A percentile compares a stretch with the other conserved stretches of the same genome.
Evolutionary conservation across 2,888 invertebrate genomes (phyloP).

Genomic region (Quadriops clusia): DNA sequence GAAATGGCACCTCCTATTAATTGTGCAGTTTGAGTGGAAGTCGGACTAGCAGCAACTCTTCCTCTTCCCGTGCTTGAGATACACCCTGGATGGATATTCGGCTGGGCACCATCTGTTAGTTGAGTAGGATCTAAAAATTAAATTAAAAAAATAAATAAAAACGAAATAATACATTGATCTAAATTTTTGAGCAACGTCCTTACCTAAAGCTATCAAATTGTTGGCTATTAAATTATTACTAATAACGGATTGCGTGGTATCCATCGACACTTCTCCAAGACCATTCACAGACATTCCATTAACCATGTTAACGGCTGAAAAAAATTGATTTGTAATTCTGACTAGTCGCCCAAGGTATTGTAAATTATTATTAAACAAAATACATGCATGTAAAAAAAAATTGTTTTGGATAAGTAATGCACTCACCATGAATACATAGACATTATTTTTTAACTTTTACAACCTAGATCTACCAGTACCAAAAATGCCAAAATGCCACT

Average conservation of each 20-base stretch:
- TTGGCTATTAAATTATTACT: constrained; percentile 40
- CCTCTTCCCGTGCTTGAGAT: constrained; percentile 52
- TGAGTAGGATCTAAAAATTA: constrained; percentile 30
- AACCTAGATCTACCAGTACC: no score
- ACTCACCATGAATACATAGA: no score
- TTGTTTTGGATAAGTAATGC: no score
- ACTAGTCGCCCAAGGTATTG: background rate
- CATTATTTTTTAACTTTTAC: no score
- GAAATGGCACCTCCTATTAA: constrained; percentile 60
- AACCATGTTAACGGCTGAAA: constrained; percentile 55
- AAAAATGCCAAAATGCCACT: no score
- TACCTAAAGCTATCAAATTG: constrained; percentile 35
- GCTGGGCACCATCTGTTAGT: constrained; percentile 38
- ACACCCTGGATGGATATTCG: constrained; percentile 52
- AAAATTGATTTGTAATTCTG: constrained; percentile 1
- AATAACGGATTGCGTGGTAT: constrained; percentile 46
- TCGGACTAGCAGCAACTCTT: constrained; percentile 44
- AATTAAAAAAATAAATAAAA: constrained; percentile 3
- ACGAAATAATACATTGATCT: background rate
- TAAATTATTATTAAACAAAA: background rate
- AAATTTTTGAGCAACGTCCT: constrained; percentile 2
- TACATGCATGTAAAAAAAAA: no score
- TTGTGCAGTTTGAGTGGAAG: constrained; percentile 50
- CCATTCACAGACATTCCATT: constrained; percentile 67
- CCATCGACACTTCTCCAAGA: constrained; percentile 60